These are phyloP conservation scores for Drosophila yooni DNA, from an alignment of 2,888 invertebrate species.

Conservation along the genomic window DNA sequence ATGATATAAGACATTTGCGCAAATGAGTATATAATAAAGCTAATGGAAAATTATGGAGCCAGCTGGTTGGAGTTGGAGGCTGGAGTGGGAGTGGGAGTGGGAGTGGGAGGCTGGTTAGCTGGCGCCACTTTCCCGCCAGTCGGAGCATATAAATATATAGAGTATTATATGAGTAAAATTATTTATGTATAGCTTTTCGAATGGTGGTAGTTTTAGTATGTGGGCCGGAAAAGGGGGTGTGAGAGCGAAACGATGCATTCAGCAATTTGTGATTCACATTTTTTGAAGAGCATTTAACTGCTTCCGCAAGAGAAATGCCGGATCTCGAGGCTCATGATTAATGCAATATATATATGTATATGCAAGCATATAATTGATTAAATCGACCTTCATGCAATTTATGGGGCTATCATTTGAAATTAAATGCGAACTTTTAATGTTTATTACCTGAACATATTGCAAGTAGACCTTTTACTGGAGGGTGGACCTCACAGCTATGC, in stretches of 20 bases:
- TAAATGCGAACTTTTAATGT: slow-evolving; percentile 53
- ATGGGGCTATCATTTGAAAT: slow-evolving; percentile 54
- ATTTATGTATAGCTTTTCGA: slow-evolving; percentile 35
- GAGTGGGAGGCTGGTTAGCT: slow-evolving; percentile 3
- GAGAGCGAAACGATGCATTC: background rate
- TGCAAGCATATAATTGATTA: slow-evolving; percentile 55
- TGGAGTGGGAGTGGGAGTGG: background rate
- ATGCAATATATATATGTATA: slow-evolving; percentile 22
- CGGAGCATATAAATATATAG: slow-evolving; percentile 7
- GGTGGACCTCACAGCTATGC: slow-evolving; percentile 1
- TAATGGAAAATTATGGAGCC: slow-evolving; percentile 77
- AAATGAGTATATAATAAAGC: slow-evolving; percentile 80
- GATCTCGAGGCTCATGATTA: slow-evolving; percentile 30
- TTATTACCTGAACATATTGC: slow-evolving; percentile 68
- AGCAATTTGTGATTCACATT: slow-evolving; percentile 10
- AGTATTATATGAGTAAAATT: slow-evolving; percentile 30
- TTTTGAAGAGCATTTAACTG: background rate
- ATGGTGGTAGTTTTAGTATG: background rate
- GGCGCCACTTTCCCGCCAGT: slow-evolving; percentile 29
- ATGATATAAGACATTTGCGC: slow-evolving; percentile 76
- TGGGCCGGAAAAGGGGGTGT: no score
- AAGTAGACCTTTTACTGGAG: slow-evolving; percentile 46
- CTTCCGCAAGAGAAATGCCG: background rate
- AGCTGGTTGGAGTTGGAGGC: background rate
- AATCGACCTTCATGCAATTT: slow-evolving; percentile 55